Conservation (phyloP, 35 echinoderm and acorn worm species). For the Patiria miniata region DNA sequence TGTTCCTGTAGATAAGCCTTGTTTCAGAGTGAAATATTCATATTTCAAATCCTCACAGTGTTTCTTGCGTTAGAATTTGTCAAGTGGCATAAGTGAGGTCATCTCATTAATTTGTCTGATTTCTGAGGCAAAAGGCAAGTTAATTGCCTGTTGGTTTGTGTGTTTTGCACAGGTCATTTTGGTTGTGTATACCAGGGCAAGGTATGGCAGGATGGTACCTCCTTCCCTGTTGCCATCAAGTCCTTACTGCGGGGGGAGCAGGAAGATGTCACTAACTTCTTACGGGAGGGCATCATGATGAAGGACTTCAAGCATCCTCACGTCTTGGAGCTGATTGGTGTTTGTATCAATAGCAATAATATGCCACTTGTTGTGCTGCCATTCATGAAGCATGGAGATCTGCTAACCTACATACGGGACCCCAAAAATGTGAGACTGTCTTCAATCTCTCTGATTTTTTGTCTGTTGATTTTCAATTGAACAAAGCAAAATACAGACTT, state of each 20-base stretch:
- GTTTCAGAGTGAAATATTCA: too few relatives aligned
- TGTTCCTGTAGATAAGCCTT: too few relatives aligned
- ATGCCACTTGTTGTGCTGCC: constrained; percentile 88
- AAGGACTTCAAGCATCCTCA: constrained; percentile 97
- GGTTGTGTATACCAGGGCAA: constrained; percentile 88
- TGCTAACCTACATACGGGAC: constrained; percentile 87
- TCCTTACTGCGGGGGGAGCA: constrained; percentile 67
- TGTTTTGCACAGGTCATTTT: constrained; percentile 84
- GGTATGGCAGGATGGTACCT: constrained; percentile 57
- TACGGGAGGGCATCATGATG: constrained; percentile 97
- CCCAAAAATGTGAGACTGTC: constrained; percentile 79
- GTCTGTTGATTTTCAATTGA: neutral
- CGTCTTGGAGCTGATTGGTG: constrained; percentile 80
- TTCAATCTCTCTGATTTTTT: neutral
- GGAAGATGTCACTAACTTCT: constrained; percentile 67
- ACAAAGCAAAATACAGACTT: neutral
- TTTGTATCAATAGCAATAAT: constrained; percentile 84
- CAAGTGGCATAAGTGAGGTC: too few relatives aligned
- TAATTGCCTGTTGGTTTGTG: too few relatives aligned
- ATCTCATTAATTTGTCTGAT: too few relatives aligned
- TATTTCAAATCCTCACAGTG: too few relatives aligned
- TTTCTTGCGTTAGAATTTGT: too few relatives aligned
- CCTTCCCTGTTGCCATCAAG: constrained; percentile 78
- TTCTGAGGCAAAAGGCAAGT: too few relatives aligned
- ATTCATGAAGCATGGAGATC: constrained; percentile 94